A percentile compares a stretch with the other conserved stretches of the same genome.
Evolutionary conservation across 2,888 invertebrate genomes (phyloP).

Genomic region (Kuschelorhynchus macadamiae): DNA sequence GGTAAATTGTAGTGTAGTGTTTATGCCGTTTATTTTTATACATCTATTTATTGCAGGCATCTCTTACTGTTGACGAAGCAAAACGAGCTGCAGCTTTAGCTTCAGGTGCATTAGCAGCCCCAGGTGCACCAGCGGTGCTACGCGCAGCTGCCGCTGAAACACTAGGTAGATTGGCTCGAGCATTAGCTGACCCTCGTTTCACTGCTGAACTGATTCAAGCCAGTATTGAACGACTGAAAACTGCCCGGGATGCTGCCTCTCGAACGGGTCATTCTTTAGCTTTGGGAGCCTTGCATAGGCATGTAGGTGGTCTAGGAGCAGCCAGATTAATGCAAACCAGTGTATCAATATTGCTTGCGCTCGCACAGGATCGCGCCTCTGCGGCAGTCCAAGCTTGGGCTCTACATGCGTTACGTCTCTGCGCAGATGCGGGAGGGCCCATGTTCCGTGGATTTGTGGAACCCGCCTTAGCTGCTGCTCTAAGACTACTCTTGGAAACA

Average conservation of each 20-base stretch:
- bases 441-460: slow-evolving; percentile 99
- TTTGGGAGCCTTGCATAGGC: slow-evolving; percentile 95
- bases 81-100: slow-evolving; percentile 63
- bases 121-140: slow-evolving; percentile 77
- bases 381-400: slow-evolving; percentile 99
- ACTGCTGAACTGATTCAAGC: slow-evolving; percentile 91
- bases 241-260: slow-evolving; percentile 88
- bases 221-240: slow-evolving; percentile 89
- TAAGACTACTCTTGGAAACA: slow-evolving; percentile 91
- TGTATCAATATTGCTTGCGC: slow-evolving; percentile 92
- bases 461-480: slow-evolving; percentile 89
- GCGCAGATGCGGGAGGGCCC: slow-evolving; percentile 98
- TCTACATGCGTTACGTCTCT: slow-evolving; percentile 92
- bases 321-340: slow-evolving; percentile 95
- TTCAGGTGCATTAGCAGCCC: slow-evolving; percentile 78
- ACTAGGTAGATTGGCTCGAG: slow-evolving; percentile 92
- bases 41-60: slow-evolving; percentile 22
- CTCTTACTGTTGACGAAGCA: slow-evolving; percentile 40
- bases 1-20: slow-evolving; percentile 69
- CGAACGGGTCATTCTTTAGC: slow-evolving; percentile 92
- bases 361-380: slow-evolving; percentile 94
- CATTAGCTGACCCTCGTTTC: slow-evolving; percentile 87
- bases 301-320: slow-evolving; percentile 96
- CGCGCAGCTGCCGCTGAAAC: slow-evolving; percentile 97
- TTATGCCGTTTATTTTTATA: no score